Percentiles rank a stretch among this genome's conserved stretches.
Evolutionary conservation across 2,797 vertebrate species (phyloP).

Genomic region (Pelodytes ibericus): DNA sequence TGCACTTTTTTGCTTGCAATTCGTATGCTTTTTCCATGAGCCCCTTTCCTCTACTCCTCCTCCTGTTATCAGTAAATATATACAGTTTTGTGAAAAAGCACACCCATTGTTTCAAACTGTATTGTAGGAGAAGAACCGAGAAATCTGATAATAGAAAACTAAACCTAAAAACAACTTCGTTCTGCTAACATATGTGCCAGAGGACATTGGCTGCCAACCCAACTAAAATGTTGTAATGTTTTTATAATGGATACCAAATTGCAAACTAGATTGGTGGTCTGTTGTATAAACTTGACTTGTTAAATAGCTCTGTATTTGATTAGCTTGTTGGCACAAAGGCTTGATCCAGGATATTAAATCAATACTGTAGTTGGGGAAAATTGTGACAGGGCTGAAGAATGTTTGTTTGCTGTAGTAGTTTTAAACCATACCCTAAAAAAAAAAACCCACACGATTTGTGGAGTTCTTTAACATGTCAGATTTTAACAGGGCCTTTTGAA

Average conservation of each 20-base stretch:
- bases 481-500: conserved; percentile 18
- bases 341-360: conserved; percentile 62
- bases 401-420: conserved; percentile 45
- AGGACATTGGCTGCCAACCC: conserved; percentile 47
- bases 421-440: conserved; percentile 28
- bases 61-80: too few relatives aligned
- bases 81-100: not conserved
- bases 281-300: conserved; percentile 57
- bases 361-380: conserved; percentile 50
- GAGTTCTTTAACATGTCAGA: not conserved
- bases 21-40: too few relatives aligned
- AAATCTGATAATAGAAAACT: conserved; percentile 44
- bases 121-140: conserved; percentile 25
- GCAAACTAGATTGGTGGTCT: conserved; percentile 66
- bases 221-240: conserved; percentile 46
- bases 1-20: too few relatives aligned
- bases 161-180: conserved; percentile 50
- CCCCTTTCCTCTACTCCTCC: too few relatives aligned
- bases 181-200: conserved; percentile 50
- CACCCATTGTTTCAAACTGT: not conserved
- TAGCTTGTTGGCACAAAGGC: conserved; percentile 58
- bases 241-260: conserved; percentile 62
- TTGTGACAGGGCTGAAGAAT: conserved; percentile 20
- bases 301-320: conserved; percentile 64
- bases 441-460: conserved; percentile 10